Evolutionary conservation across 2,888 invertebrate genomes (phyloP), one percentile per base, ranked within the genome.

Genomic region (Branchinecta sandiegonensis): DNA sequence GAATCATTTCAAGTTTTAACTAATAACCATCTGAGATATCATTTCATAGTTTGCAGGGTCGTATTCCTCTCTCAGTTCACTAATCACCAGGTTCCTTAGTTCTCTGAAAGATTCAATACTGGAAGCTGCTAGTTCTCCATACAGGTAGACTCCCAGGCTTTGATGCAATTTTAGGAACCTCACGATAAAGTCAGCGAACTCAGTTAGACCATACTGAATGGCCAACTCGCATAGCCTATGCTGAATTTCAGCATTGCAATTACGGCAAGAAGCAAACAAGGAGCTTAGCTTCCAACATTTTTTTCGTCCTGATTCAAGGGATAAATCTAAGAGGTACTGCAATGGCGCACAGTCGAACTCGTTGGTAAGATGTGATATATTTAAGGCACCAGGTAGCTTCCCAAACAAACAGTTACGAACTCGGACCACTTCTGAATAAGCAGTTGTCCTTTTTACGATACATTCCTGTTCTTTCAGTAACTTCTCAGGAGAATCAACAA

Each of bases 61-160:
- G 23, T 56, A 56, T 10, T 56, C 63, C n/a, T 56, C 63, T 56
- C n/a, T 56, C 23, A 56, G 23, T 56, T 56, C 14, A 23, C 23
- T 56, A 11, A 17, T 17, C 8, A 56, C 10, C 10, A 17, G 8
- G 8, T 23, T 56, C n/a, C 8, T 17, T 17, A 56, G 63, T 17
- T 56, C 10, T 56, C 23, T 56, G 14, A 17, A 23, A n/a, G 14
- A 56, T 1, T 56, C 14, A 17, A 17, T 10, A 17, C 8, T 10
- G n/a, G 63, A 56, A 56, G 23, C 14, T 23, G 14, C n/a, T 23
- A 78, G 71, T 70, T 79, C 78, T 9, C 78, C 79, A 73, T 77
- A 80, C 66, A 80, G 72, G 71, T 79, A 80, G n/a, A 79, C 77
- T 48, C 79, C 79, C 77, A 79, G 77, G 71, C 78, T 77, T 74